Conservation (phyloP, 1,140 invertebrate species). For the Pseudobourletiella spinata region DNA sequence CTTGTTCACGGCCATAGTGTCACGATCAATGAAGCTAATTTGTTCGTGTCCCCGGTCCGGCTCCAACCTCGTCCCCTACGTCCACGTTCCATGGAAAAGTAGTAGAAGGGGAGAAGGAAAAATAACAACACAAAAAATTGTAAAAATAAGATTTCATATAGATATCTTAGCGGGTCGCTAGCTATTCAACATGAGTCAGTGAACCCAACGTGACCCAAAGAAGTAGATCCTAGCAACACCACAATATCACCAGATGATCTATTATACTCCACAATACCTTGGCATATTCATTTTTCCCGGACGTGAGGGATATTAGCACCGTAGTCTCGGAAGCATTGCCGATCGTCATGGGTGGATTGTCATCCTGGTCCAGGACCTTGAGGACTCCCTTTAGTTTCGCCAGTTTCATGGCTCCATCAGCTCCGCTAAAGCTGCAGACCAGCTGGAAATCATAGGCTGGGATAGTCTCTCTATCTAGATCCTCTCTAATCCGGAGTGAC, state of each 20-base stretch:
- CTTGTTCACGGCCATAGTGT: conserved; percentile 21
- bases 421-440: conserved; percentile 39
- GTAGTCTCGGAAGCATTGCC: not conserved
- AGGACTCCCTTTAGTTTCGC: conserved; percentile 36
- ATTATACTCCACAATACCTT: no score
- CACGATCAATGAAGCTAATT: conserved; percentile 12
- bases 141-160: no score
- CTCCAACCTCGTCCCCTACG: not conserved
- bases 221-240: not conserved
- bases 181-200: not conserved
- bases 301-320: not conserved
- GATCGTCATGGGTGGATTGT: conserved; percentile 40
- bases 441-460: conserved; percentile 34
- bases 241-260: not conserved
- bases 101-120: no score
- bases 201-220: not conserved
- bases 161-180: no score
- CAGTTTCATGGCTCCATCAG: conserved; percentile 36
- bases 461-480: conserved; percentile 9
- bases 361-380: conserved; percentile 42
- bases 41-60: not conserved
- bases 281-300: not conserved
- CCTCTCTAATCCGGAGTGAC: not conserved
- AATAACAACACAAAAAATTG: not conserved
- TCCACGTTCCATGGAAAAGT: no score